Conservation (phyloP, 2,888 invertebrate species). For the Agrypnus murinus region DNA sequence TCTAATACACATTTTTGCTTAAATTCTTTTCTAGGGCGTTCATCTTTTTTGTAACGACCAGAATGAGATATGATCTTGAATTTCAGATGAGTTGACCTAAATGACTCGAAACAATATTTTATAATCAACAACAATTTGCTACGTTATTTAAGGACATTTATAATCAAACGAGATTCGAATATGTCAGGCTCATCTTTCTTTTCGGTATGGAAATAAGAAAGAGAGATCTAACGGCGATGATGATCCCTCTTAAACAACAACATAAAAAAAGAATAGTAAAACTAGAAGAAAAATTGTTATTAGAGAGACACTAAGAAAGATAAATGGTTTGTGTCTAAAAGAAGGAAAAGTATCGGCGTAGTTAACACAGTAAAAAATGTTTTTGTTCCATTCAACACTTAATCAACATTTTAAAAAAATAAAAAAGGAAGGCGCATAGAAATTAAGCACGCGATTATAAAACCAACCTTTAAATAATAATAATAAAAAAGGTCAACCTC, state of each 20-base stretch:
- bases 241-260: neutral
- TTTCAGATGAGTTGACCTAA: constrained; percentile 36
- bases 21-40: constrained; percentile 30
- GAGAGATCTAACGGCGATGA: constrained; percentile 18
- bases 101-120: constrained; percentile 36
- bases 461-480: constrained; percentile 5
- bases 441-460: constrained; percentile 11
- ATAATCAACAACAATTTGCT: constrained; percentile 42
- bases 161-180: constrained; percentile 11
- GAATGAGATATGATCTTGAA: constrained; percentile 38
- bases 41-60: constrained; percentile 24
- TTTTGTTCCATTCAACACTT: constrained; percentile 23
- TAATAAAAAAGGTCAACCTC: constrained; percentile 16
- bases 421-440: neutral
- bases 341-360: constrained; percentile 23
- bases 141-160: constrained; percentile 43
- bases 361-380: constrained; percentile 25
- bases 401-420: constrained; percentile 11
- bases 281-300: constrained; percentile 23
- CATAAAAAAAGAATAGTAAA: constrained; percentile 7
- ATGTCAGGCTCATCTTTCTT: constrained; percentile 27
- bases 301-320: constrained; percentile 25
- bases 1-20: constrained; percentile 2
- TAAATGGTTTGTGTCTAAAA: constrained; percentile 16
- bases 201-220: constrained; percentile 5